Base-by-base conservation (phyloP, 2,888 invertebrate species). In the Portevinia maculata region DNA sequence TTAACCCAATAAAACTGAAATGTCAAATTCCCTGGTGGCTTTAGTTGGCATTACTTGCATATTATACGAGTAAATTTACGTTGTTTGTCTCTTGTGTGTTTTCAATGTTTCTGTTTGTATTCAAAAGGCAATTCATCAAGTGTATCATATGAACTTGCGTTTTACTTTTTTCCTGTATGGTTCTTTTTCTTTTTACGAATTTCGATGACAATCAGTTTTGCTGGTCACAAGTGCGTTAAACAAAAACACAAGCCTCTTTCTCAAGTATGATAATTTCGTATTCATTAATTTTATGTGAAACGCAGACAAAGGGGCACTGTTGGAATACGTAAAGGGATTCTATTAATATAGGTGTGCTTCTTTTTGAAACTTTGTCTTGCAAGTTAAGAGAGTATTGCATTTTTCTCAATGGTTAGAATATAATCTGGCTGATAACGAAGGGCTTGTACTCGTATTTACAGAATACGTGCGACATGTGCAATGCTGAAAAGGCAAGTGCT, bases 1-100 rank as follows among this genome's bases (percentile, higher is more conserved):
- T 75, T 75, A 67, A 67, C 67, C 75, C 48, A 75, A 67, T 67
- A 67, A 67, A 67, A 59, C 75, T 60, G 52, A 19, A 30, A 17
- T 44, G 19, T 17, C 9, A 48, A 57, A 44, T 24, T 52, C 65
- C 32, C 65, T 41, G 19, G 39, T 8, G 65, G 24, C 21, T 17
- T 7, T n/a, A 52, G 15, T 19, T 9, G 11, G 15, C 17, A 30
- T 37, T 28, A 44, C 19, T 44, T 55, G 24, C 55, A 44, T 24
- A 17, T 19, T 21, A 34, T 32, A 46, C 30, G 4, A 6, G 5
- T 6, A 13, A n/a, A 41, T 19, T 50, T 41, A 41, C 17, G 19
- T 52, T 53, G 24, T 34, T 21, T 44, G 9, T 67, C 55, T 55
- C 55, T 65, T 57, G 46, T 41, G 50, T 11, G 19, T 15, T 34